Evolutionary conservation across 2,797 vertebrate species (phyloP).

Genomic region (Bovichtus diacanthus): DNA sequence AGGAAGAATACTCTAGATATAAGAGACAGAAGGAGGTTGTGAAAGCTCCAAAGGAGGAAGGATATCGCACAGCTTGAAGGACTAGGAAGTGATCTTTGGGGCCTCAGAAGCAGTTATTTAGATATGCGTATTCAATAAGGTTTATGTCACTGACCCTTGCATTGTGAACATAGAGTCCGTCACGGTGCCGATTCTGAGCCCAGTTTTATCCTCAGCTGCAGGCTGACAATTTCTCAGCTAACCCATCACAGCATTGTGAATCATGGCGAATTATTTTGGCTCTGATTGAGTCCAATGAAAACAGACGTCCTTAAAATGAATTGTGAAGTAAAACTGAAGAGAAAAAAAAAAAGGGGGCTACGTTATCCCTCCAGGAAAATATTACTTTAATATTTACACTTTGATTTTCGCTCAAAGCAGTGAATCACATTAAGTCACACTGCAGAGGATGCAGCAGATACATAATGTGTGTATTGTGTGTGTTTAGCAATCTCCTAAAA

Average conservation of each 20-base stretch:
- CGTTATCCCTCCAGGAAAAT: not conserved
- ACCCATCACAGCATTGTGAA: not conserved
- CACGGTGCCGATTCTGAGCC: not conserved
- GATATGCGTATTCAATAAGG: not conserved
- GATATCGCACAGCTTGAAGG: conserved; percentile 7
- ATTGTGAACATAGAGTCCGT: conserved; percentile 7
- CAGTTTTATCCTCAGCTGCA: conserved; percentile 14
- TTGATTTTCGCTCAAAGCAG: conserved; percentile 14
- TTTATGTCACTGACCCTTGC: conserved; percentile 14
- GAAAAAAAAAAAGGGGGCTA: no score
- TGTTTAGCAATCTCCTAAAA: not conserved
- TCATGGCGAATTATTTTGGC: not conserved
- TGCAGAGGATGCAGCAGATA: not conserved
- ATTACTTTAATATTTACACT: conserved; percentile 7
- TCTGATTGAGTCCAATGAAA: conserved; percentile 3
- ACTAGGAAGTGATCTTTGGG: conserved; percentile 17
- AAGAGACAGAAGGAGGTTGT: conserved; percentile 17
- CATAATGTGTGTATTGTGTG: not conserved
- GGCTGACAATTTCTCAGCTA: conserved; percentile 1
- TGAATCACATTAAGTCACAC: not conserved
- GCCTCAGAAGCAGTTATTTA: conserved; percentile 21
- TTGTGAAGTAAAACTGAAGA: not conserved
- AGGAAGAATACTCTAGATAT: conserved; percentile 29
- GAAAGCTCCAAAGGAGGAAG: conserved; percentile 21
- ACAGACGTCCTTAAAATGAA: conserved; percentile 6